These are phyloP conservation scores for Lordiphosa stackelbergi DNA, from an alignment of 1,140 invertebrate genomes.

Conservation along the genomic window DNA sequence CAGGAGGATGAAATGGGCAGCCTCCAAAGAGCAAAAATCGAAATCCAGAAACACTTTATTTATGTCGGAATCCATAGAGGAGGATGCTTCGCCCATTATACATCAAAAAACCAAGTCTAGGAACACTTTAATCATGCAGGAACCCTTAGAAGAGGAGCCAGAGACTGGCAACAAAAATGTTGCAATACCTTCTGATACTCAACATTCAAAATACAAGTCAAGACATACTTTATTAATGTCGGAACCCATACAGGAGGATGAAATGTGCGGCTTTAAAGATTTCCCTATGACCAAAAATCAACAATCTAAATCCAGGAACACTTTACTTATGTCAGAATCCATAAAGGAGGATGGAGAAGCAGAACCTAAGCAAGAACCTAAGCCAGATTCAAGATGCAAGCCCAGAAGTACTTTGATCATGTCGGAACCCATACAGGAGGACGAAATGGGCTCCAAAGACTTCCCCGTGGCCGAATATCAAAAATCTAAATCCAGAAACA, in stretches of 20 bases:
- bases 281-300: background rate
- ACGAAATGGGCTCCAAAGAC: background rate
- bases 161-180: background rate
- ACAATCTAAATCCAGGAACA: background rate
- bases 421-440: slow-evolving; percentile 5
- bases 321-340: slow-evolving; percentile 3
- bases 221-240: background rate
- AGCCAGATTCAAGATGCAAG: background rate
- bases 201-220: background rate
- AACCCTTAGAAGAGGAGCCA: slow-evolving; percentile 2
- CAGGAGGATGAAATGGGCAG: background rate
- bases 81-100: background rate
- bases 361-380: background rate
- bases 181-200: slow-evolving; percentile 1
- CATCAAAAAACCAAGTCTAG: background rate
- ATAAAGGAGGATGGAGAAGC: slow-evolving; percentile 5
- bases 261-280: too few relatives aligned
- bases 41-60: too few relatives aligned
- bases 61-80: too few relatives aligned
- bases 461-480: background rate
- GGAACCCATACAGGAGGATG: slow-evolving; percentile 4
- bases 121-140: too few relatives aligned
- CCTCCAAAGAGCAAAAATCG: too few relatives aligned
- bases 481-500: background rate
- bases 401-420: background rate